Conservation (phyloP, 2,797 vertebrate species). For the Muscicapa comitata region DNA sequence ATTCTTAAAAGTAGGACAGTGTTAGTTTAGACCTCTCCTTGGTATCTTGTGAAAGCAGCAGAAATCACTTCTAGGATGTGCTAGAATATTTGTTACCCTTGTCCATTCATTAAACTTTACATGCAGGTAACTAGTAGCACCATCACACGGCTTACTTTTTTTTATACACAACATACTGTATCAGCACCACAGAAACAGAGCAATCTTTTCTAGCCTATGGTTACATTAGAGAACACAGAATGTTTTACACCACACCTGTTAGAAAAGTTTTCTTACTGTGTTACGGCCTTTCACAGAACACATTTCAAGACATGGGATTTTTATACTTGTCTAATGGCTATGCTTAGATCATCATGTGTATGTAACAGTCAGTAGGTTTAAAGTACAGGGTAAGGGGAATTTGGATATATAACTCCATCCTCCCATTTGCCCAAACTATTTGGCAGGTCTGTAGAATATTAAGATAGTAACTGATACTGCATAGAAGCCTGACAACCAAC, state of each 20-base stretch:
- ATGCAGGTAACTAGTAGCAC: not conserved
- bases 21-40: not conserved
- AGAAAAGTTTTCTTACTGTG: not conserved
- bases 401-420: not conserved
- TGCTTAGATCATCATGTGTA: not conserved
- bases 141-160: not conserved
- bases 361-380: not conserved
- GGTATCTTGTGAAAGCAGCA: not conserved
- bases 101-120: not conserved
- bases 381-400: not conserved
- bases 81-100: not conserved
- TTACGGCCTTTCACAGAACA: not conserved
- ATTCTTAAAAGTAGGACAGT: not conserved
- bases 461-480: not conserved
- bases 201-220: not conserved
- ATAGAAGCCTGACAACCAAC: not conserved
- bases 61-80: not conserved
- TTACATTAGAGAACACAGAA: not conserved
- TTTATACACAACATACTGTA: not conserved
- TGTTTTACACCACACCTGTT: not conserved
- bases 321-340: not conserved
- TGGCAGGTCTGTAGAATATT: not conserved
- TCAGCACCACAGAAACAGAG: not conserved
- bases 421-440: not conserved
- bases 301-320: not conserved